Conservation (phyloP, 30 jellyfish, hydroid and myxozoan species). For the Cassiopea xamachana region DNA sequence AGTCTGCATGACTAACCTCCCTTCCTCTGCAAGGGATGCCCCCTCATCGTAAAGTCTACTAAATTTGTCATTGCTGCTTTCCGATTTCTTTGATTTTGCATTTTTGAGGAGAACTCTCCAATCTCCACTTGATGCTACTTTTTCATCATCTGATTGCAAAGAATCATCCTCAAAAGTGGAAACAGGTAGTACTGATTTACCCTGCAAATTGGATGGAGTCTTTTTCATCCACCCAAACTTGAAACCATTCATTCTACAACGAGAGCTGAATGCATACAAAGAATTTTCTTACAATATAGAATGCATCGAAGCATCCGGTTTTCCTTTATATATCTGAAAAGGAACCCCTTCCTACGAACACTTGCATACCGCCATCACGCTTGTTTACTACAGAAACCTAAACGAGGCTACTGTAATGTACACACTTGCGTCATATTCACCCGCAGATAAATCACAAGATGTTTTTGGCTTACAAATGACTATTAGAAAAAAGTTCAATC, state of each 20-base stretch:
- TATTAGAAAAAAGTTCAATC: too few species aligned
- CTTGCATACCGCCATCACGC: neutral
- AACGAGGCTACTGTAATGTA: neutral
- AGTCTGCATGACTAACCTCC: conserved; percentile 20
- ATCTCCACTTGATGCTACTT: conserved; percentile 30
- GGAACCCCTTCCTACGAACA: neutral
- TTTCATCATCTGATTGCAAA: conserved; percentile 27
- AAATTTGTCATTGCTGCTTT: conserved; percentile 26
- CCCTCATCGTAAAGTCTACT: conserved; percentile 68
- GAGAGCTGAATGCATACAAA: neutral
- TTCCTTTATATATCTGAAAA: neutral
- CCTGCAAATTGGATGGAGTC: conserved; percentile 21
- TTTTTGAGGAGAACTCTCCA: conserved; percentile 52
- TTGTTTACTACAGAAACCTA: neutral
- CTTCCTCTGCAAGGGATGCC: conserved; percentile 64
- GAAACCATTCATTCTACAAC: conserved; percentile 11
- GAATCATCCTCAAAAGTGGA: neutral
- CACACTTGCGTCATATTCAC: too few species aligned
- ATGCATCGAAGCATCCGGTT: too few species aligned
- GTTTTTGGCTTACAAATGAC: too few species aligned
- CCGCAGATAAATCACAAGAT: too few species aligned
- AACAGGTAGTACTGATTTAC: conserved; percentile 25
- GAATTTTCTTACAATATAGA: neutral
- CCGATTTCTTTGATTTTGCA: conserved; percentile 5
- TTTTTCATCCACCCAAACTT: conserved; percentile 71